Conservation (phyloP, 1,140 invertebrate genomes). For the Drosophila novamexicana region DNA sequence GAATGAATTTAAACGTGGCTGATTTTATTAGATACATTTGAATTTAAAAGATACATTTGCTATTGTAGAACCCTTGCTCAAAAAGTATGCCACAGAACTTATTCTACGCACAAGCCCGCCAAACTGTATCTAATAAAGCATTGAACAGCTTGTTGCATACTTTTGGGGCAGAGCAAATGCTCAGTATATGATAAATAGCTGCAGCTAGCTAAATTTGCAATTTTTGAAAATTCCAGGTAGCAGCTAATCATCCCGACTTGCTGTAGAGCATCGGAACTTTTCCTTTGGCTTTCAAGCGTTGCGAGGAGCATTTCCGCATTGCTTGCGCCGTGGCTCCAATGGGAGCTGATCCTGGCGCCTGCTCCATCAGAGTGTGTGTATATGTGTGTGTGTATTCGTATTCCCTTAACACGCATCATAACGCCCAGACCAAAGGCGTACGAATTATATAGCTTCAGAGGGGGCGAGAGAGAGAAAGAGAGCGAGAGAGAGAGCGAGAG, state of each 20-base stretch:
- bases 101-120: background rate
- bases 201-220: background rate
- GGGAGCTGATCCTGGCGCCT: constrained; percentile 16
- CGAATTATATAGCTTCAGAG: constrained; percentile 50
- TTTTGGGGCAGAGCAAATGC: constrained; percentile 30
- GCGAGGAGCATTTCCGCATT: constrained; percentile 34
- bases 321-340: constrained; percentile 11
- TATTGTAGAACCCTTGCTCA: background rate
- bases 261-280: constrained; percentile 29
- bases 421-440: constrained; percentile 74
- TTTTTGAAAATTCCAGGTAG: background rate
- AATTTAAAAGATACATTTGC: background rate
- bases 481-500: constrained; percentile 3
- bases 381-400: constrained; percentile 23
- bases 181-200: too few relatives aligned
- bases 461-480: constrained; percentile 3
- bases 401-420: constrained; percentile 77
- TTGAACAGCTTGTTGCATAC: constrained; percentile 18
- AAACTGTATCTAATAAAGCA: background rate
- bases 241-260: constrained; percentile 9
- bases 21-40: background rate
- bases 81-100: constrained; percentile 35
- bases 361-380: background rate
- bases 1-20: too few relatives aligned
- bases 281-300: constrained; percentile 16